Evolutionary conservation across 1,140 invertebrate species (phyloP).

Genomic region (Apis dorsata): DNA sequence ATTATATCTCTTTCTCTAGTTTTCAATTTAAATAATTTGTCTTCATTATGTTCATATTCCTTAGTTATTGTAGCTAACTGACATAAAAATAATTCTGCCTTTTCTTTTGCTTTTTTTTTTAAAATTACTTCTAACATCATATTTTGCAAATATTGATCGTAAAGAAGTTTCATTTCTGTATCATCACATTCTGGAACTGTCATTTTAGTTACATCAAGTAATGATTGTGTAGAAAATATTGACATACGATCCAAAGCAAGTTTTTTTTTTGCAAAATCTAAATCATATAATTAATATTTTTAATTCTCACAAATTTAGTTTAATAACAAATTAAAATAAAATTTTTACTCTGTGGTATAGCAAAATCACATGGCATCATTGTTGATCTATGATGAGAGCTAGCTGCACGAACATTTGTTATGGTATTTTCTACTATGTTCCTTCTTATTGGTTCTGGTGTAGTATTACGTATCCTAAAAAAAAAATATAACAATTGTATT

Average conservation of each 20-base stretch:
- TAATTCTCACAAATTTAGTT: neutral
- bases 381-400: slow-evolving; percentile 18
- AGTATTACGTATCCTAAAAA: neutral
- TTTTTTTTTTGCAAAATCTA: neutral
- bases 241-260: neutral
- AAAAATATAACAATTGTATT: neutral
- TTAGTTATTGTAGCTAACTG: slow-evolving; percentile 58
- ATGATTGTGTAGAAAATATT: neutral
- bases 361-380: slow-evolving; percentile 37
- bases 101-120: slow-evolving; percentile 54
- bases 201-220: slow-evolving; percentile 19
- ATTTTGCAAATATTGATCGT: slow-evolving; percentile 62
- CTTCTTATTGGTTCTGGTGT: neutral
- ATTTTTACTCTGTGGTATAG: slow-evolving; percentile 20
- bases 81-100: slow-evolving; percentile 26
- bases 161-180: slow-evolving; percentile 60
- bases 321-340: neutral
- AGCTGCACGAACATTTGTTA: neutral
- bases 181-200: neutral
- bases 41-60: slow-evolving; percentile 50
- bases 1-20: slow-evolving; percentile 51
- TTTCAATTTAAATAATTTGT: slow-evolving; percentile 60
- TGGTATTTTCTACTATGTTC: neutral
- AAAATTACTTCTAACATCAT: slow-evolving; percentile 54
- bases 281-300: neutral